Conservation (phyloP, 2,888 invertebrate species). For the Stenchaetothrips biformis region DNA sequence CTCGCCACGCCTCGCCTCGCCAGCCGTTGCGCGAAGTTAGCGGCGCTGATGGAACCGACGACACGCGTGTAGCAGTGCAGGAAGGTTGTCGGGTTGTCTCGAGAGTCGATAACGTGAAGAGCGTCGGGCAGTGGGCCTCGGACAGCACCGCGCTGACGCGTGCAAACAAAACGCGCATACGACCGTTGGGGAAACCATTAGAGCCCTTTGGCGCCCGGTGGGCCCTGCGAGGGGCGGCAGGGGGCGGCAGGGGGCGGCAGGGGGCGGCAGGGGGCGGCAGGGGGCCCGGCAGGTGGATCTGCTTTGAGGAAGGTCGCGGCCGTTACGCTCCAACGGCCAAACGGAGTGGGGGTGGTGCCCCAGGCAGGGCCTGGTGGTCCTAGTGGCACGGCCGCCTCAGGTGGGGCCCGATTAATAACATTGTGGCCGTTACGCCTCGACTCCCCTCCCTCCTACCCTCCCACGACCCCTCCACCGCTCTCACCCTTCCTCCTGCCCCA, state of each 20-base stretch:
- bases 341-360: not conserved
- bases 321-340: not conserved
- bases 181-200: constrained; percentile 4
- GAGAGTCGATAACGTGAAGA: too few relatives aligned
- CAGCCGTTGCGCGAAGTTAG: not conserved
- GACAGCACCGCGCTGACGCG: not conserved
- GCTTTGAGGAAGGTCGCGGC: constrained; percentile 22
- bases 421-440: constrained; percentile 9
- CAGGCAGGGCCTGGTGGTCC: too few relatives aligned
- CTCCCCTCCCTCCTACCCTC: not conserved
- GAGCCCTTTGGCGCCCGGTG: not conserved
- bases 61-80: too few relatives aligned
- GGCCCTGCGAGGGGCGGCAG: not conserved
- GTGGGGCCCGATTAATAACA: constrained; percentile 14
- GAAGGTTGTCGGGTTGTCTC: too few relatives aligned
- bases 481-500: not conserved
- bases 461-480: not conserved
- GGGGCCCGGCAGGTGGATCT: constrained; percentile 10
- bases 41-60: too few relatives aligned
- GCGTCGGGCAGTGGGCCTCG: too few relatives aligned
- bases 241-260: not conserved
- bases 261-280: not conserved
- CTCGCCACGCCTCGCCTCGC: not conserved
- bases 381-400: not conserved
- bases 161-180: not conserved